Evolutionary conservation across 2,797 vertebrate genomes (phyloP).

Genomic region (Streptopelia turtur): DNA sequence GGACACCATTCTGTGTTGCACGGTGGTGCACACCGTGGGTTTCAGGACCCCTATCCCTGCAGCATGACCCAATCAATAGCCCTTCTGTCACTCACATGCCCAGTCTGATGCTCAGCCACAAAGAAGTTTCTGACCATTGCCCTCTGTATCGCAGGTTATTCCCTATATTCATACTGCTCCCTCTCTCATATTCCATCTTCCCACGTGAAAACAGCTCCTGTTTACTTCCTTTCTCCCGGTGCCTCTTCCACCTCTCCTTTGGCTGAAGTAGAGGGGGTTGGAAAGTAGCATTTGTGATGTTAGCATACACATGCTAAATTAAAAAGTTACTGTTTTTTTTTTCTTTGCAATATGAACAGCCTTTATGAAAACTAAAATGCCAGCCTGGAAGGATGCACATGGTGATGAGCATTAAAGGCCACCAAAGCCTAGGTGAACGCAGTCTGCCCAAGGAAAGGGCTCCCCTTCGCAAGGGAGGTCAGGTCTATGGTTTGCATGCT

Average conservation of each 20-base stretch:
- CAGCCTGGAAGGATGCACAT: background rate
- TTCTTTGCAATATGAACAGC: background rate
- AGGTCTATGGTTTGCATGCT: fast-evolving
- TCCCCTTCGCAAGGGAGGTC: background rate
- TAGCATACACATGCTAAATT: background rate
- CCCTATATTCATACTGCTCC: fast-evolving
- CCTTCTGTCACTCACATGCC: fast-evolving
- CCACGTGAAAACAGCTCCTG: fast-evolving
- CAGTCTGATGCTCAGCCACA: background rate
- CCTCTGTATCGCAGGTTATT: fast-evolving
- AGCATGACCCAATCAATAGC: background rate
- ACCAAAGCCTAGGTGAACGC: background rate
- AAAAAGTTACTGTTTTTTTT: background rate
- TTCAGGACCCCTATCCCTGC: background rate
- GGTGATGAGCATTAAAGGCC: background rate
- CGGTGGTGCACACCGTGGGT: fast-evolving
- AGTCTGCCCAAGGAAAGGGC: background rate
- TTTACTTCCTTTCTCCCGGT: background rate
- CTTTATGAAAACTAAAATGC: background rate
- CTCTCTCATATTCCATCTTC: background rate
- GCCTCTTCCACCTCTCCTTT: background rate
- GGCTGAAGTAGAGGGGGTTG: background rate
- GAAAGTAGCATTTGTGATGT: background rate
- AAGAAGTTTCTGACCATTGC: background rate
- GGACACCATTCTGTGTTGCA: fast-evolving